Conservation (phyloP, 2,113 vertebrate species). For the Oncorhynchus kisutch region DNA sequence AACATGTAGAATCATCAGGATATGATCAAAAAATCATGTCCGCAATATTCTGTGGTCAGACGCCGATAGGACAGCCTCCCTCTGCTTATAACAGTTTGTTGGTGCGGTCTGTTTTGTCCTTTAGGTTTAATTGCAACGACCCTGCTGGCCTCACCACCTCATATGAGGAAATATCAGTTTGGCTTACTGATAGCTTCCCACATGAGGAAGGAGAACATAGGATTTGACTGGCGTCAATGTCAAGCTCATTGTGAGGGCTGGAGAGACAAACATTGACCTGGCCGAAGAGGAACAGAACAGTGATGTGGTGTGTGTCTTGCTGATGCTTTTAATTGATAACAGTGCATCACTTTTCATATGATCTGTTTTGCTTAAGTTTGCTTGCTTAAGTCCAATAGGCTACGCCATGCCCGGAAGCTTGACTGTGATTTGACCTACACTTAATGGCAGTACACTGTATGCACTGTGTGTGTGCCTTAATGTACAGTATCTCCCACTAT, state of each 20-base stretch:
- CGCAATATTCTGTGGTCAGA: too few relatives aligned
- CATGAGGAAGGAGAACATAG: not conserved
- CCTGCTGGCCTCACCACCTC: not conserved
- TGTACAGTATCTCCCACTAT: not conserved
- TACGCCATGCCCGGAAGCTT: not conserved
- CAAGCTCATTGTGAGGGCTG: not conserved
- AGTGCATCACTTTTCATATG: not conserved
- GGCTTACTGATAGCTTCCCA: not conserved
- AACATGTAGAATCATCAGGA: too few relatives aligned
- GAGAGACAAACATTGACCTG: not conserved
- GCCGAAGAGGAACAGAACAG: not conserved
- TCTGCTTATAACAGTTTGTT: too few relatives aligned
- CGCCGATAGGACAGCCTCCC: too few relatives aligned
- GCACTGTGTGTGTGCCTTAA: too few relatives aligned
- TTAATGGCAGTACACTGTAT: not conserved
- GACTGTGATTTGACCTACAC: not conserved
- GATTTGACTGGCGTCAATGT: not conserved
- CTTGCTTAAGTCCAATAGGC: not conserved
- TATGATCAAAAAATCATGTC: too few relatives aligned
- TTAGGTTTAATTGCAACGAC: not conserved
- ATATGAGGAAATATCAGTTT: not conserved
- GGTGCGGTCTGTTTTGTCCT: too few relatives aligned
- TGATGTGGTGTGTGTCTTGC: not conserved
- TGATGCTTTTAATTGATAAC: not conserved
- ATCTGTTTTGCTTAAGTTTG: not conserved